Base-by-base conservation (phyloP, 2,797 vertebrate genomes). In the Xerus rutilus region DNA sequence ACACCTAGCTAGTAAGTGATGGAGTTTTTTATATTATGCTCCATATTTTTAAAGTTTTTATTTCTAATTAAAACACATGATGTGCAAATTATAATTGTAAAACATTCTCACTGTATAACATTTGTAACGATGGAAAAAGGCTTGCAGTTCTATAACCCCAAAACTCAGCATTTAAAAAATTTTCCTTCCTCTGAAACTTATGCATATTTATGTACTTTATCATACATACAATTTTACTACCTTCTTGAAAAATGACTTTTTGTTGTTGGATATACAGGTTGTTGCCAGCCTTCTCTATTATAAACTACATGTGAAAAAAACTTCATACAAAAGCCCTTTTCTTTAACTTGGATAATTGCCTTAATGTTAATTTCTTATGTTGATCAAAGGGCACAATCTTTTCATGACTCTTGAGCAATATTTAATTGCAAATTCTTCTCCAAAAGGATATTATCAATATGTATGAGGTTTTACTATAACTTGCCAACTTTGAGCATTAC, bases 1-100 rank as follows among this genome's bases (percentile, higher is more conserved):
- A 65, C 5, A 67, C 11, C 18, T 18, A 94, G 3, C n/a, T 67
- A 62, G 2, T 57, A 81, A 74, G 1, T 64, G 30, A 52, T 20
- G 4, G n/a, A 43, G 5, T 86, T 69, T 35, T 83, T 90, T 83
- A 12, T 35, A 17, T 49, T 67, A 8, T 21, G 14, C 10, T 76
- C 20, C n/a, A 23, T 93, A 72, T 87, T 87, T 95, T 86, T 91
- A 91, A 89, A 57, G 7, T 32, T 96, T 92, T 87, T 43, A 43
- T 92, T 86, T 87, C 45, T 47, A 77, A 77, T 87, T 92, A 49
- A 0, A 74, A 17, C 39, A 64, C 64, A 15, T 77, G 28, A 8
- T n/a, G 13, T 70, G 14, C 54, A 93, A 64, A 47, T 85, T 54
- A 67, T 72, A 59, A 78, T 21, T 79, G 0, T 72, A 39, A 88